A percentile compares a stretch with the other conserved stretches of the same genome.
Conservation (phyloP, 1,140 invertebrate species). For the Pectinophora gossypiella region DNA sequence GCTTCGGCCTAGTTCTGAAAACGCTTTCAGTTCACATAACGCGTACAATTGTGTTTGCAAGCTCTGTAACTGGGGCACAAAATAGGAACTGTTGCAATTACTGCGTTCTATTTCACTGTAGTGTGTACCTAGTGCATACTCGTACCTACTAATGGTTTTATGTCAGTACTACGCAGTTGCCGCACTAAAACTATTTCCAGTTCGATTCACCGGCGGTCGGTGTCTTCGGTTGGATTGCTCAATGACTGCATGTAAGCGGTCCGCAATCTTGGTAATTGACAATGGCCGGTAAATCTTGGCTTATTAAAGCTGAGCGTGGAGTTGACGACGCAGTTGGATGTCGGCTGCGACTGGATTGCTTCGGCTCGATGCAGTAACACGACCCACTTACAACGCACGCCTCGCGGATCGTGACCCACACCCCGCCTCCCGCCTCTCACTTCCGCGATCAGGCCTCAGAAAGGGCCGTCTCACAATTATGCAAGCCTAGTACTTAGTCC, state of each 20-base stretch:
- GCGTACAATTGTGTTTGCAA: background rate
- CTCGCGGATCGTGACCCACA: too few relatives aligned
- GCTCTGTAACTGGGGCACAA: constrained; percentile 7
- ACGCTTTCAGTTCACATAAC: background rate
- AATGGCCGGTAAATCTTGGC: constrained; percentile 39
- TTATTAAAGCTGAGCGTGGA: constrained; percentile 26
- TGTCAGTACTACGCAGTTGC: background rate
- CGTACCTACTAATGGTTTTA: background rate
- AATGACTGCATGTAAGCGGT: constrained; percentile 18
- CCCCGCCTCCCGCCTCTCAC: too few relatives aligned
- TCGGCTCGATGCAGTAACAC: background rate
- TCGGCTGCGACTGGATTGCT: background rate
- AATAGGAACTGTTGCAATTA: constrained; percentile 9
- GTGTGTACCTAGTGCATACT: too few relatives aligned
- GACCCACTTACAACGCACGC: too few relatives aligned
- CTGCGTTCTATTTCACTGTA: constrained; percentile 7
- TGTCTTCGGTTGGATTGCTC: constrained; percentile 11
- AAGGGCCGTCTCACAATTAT: too few relatives aligned
- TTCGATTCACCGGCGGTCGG: constrained; percentile 14
- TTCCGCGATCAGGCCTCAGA: too few relatives aligned
- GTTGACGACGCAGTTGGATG: background rate
- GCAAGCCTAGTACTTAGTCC: too few relatives aligned
- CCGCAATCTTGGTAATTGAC: constrained; percentile 41
- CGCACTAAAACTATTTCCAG: constrained; percentile 14
- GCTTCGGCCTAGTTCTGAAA: background rate